Conservation (phyloP, 2,888 invertebrate genomes). For the Halictus quadricinctus region DNA sequence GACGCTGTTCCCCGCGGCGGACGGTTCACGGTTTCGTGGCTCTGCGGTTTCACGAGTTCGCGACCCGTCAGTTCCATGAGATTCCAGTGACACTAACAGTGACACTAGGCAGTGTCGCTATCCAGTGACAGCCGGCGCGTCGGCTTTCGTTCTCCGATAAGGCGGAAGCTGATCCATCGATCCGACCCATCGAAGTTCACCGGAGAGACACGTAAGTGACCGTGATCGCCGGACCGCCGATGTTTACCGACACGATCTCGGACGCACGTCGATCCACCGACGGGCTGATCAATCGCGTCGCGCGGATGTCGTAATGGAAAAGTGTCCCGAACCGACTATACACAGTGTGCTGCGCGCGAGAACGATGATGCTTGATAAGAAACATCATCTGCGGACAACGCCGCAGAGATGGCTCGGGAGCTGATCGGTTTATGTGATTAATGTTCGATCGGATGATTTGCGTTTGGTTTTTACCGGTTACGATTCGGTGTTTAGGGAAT, state of each 20-base stretch:
- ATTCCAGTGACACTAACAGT: not conserved
- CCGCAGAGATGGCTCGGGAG: not conserved
- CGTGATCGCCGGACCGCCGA: not conserved
- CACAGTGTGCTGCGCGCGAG: not conserved
- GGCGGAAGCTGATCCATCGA: not conserved
- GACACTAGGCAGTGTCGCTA: not conserved
- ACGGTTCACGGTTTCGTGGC: not conserved
- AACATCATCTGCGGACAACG: not conserved
- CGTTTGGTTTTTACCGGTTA: no score
- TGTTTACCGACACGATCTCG: not conserved
- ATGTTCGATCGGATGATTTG: not conserved
- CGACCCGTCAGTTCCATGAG: not conserved
- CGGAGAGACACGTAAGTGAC: constrained; percentile 11
- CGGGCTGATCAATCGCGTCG: not conserved
- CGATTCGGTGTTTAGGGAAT: not conserved
- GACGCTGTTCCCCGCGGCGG: not conserved
- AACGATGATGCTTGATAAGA: not conserved
- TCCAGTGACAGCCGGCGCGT: not conserved
- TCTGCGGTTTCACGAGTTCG: not conserved
- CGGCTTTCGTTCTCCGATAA: not conserved
- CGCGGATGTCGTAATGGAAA: not conserved
- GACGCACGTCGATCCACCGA: not conserved
- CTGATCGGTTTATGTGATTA: not conserved
- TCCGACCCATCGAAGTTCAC: not conserved
- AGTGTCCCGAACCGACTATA: not conserved